phyloP scores from a whole-genome alignment of 37 sponge, comb jelly and placozoan species.

The Eunapius fragilis region DNA sequence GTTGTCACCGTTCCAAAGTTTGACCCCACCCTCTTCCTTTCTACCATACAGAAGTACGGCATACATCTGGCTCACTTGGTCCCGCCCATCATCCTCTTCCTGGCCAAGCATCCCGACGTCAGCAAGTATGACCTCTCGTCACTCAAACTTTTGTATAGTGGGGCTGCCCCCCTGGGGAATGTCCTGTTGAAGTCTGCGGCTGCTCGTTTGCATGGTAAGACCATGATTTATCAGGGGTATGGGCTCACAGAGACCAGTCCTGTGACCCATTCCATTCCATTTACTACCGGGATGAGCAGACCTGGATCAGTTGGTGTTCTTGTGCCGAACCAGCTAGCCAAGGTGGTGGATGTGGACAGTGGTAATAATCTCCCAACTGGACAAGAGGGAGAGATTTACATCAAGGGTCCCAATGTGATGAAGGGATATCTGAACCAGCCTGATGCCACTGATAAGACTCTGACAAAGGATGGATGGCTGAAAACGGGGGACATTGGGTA shows the following conservation, averaged over 20 bases:
- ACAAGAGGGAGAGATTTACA: constrained; percentile 73
- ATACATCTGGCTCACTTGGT: constrained; percentile 57
- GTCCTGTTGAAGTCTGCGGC: constrained; percentile 51
- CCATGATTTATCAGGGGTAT: constrained; percentile 66
- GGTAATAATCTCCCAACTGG: constrained; percentile 33
- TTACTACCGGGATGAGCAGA: neutral
- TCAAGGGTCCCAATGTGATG: constrained; percentile 88
- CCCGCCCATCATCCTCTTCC: constrained; percentile 83
- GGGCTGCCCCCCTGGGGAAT: constrained; percentile 87
- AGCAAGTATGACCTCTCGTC: constrained; percentile 78
- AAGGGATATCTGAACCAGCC: constrained; percentile 86
- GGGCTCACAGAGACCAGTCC: constrained; percentile 89
- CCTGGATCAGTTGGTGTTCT: constrained; percentile 69
- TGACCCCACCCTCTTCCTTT: constrained; percentile 71
- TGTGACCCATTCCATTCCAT: constrained; percentile 55
- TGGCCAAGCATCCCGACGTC: constrained; percentile 81
- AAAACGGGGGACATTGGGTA: constrained; percentile 87
- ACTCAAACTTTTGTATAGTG: constrained; percentile 52
- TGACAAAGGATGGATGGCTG: constrained; percentile 85
- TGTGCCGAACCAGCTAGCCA: constrained; percentile 44
- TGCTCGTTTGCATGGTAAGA: constrained; percentile 35
- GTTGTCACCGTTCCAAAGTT: constrained; percentile 72
- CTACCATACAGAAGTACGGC: constrained; percentile 45
- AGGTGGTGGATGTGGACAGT: constrained; percentile 63
- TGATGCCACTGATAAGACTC: constrained; percentile 53